Conservation (phyloP, 2,797 vertebrate species). For the Danio choprae region DNA sequence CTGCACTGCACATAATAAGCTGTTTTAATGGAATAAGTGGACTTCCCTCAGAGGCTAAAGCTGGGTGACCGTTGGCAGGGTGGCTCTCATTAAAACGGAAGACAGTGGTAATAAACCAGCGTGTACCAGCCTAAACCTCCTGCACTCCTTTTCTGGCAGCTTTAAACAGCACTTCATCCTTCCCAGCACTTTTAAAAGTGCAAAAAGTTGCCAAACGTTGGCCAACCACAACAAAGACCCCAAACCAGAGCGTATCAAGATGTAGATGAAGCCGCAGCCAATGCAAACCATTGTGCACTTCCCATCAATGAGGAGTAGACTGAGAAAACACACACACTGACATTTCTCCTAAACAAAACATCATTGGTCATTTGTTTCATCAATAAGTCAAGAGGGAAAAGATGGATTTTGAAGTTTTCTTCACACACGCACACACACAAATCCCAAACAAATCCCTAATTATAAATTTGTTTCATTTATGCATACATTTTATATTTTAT, state of each 20-base stretch:
- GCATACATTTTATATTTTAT: too few species aligned
- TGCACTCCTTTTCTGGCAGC: conserved; percentile 9
- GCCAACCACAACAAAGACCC: conserved; percentile 32
- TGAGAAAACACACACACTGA: neutral
- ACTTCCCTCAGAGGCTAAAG: neutral
- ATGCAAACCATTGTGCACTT: conserved; percentile 12
- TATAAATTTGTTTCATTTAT: too few species aligned
- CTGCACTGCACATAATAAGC: neutral
- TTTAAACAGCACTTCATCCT: conserved; percentile 6
- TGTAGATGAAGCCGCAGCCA: conserved; percentile 14
- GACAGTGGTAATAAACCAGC: neutral
- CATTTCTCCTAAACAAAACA: neutral
- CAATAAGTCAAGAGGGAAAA: neutral
- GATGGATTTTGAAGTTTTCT: neutral
- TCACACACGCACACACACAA: too few species aligned
- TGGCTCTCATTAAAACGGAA: neutral
- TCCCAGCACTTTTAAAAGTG: conserved; percentile 24
- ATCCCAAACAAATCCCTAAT: too few species aligned
- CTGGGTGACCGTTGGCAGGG: neutral
- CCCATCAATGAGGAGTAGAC: neutral
- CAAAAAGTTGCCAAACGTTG: neutral
- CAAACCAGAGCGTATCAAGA: neutral
- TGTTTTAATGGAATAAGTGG: neutral
- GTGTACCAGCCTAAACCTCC: neutral
- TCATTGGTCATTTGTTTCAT: neutral